Conservation (phyloP, 2,888 invertebrate species). For the Dascillus cervinus region DNA sequence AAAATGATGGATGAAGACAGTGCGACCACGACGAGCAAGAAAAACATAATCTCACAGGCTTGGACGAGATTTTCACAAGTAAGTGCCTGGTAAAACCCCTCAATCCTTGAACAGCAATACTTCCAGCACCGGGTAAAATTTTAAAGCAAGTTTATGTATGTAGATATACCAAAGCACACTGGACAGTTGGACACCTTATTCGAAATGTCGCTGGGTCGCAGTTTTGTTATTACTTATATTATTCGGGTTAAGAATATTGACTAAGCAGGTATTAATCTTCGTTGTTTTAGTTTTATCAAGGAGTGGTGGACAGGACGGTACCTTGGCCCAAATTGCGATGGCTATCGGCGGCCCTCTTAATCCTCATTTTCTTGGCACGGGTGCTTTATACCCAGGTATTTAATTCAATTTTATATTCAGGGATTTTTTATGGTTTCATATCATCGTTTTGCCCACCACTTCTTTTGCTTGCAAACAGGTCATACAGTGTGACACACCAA, state of each 20-base stretch:
- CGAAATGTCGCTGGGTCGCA: conserved; percentile 71
- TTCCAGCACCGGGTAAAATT: too few relatives aligned
- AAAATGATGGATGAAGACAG: conserved; percentile 70
- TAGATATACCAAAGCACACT: conserved; percentile 77
- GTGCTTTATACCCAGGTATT: conserved; percentile 44
- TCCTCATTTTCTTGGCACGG: conserved; percentile 40
- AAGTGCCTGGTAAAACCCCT: too few relatives aligned
- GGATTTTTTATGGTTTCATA: conserved; percentile 10
- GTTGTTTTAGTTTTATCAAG: conserved; percentile 44
- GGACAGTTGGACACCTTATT: conserved; percentile 81
- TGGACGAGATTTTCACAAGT: conserved; percentile 64
- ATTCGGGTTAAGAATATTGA: conserved; percentile 74
- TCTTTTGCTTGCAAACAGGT: conserved; percentile 13
- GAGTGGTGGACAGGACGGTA: conserved; percentile 45
- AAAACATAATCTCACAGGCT: conserved; percentile 58
- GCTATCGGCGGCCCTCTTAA: conserved; percentile 38
- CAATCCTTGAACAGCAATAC: too few relatives aligned
- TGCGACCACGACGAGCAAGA: conserved; percentile 49
- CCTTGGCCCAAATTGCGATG: conserved; percentile 42
- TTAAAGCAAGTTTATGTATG: conserved; percentile 2
- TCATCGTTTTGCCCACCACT: conserved; percentile 21
- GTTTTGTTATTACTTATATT: conserved; percentile 60
- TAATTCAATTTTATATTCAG: conserved; percentile 7
- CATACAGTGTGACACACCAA: too few relatives aligned
- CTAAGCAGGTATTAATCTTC: conserved; percentile 62